These are phyloP conservation scores for Cephonodes hylas DNA, from an alignment of 2,888 invertebrate genomes.

Conservation along the genomic window DNA sequence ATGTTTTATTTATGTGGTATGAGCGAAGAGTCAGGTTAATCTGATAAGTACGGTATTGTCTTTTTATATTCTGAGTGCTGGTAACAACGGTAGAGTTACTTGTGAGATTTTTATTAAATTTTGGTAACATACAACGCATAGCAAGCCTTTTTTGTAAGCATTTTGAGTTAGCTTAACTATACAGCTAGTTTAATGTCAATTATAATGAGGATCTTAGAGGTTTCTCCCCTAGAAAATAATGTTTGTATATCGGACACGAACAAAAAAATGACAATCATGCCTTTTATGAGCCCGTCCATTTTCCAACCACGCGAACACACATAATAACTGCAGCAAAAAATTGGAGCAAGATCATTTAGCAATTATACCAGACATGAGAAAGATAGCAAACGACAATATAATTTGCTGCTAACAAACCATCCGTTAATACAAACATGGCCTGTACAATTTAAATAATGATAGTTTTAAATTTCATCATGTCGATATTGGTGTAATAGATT, in stretches of 20 bases:
- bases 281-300: neutral
- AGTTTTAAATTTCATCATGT: slow-evolving; percentile 1
- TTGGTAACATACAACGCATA: too few relatives aligned
- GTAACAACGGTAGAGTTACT: neutral
- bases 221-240: too few relatives aligned
- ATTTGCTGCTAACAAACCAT: neutral
- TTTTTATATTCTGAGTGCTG: neutral
- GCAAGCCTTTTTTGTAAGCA: too few relatives aligned
- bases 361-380: neutral
- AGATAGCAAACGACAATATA: slow-evolving; percentile 3
- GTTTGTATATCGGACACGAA: neutral
- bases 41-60: neutral
- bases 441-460: neutral
- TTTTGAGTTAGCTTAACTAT: too few relatives aligned
- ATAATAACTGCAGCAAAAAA: neutral
- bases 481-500: slow-evolving; percentile 1
- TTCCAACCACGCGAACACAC: neutral
- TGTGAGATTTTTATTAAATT: neutral
- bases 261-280: neutral
- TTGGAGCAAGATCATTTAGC: neutral
- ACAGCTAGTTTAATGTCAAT: too few relatives aligned
- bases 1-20: neutral
- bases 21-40: neutral
- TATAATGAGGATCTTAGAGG: too few relatives aligned
- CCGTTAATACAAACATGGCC: neutral